Base-by-base conservation (phyloP, 2,888 invertebrate genomes). In the Drosophila percnosoma region DNA sequence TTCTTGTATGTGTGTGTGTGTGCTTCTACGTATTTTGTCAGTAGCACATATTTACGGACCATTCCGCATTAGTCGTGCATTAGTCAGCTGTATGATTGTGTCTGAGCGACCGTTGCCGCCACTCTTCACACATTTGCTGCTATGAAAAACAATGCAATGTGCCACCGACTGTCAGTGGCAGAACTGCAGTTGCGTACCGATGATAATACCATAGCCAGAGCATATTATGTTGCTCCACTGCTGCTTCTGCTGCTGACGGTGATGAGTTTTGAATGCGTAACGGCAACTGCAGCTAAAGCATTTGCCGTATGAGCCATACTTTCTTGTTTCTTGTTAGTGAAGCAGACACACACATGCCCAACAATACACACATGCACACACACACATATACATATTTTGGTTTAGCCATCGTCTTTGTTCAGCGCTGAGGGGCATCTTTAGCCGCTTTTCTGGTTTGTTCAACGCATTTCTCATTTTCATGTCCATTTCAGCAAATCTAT, bases 381-480 rank as follows among this genome's bases (percentile, higher is more conserved):
- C 36, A 63, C n/a, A 27, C 40, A 40, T 33, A 33, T 27, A 31
- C 21, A 33, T 33, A 60, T 64, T 45, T 45, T 45, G 45, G 67
- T 55, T 51, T 70, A 67, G 49, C 24, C 57, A 62, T 58, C 54
- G 49, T 51, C 59, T 52, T 49, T 83, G 58, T 55, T 45, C 11
- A 24, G 57, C 48, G 60, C 59, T 65, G 68, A 31, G 33, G 51
- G 55, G 61, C 61, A 49, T 62, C 73, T 83, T 82, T 83, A 88
- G 86, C 73, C 71, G 87, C 83, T 86, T 86, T 73, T 72, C 72
- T 80, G 87, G 89, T 90, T 86, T 90, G 87, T 88, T 90, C 90
- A 78, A 80, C 90, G 87, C 87, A 90, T 90, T 90, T 86, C 90
- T 86, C 90, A 88, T 86, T 90, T 88, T 90, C 90, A 69, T 86